Evolutionary conservation across 2,888 invertebrate genomes (phyloP).

Genomic region (Sphinx pinastri): DNA sequence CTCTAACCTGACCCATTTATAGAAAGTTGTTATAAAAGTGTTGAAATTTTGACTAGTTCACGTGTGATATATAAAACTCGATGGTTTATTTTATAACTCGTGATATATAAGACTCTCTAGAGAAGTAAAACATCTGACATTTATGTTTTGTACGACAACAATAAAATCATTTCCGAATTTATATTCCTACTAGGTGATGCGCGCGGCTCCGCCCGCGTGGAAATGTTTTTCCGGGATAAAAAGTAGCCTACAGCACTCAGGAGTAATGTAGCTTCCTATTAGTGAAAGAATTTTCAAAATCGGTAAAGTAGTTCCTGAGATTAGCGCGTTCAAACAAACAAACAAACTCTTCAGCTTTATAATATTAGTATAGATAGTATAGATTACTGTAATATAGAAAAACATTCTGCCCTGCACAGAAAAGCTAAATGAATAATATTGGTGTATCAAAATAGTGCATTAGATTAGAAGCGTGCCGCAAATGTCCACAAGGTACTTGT

Average conservation of each 20-base stretch:
- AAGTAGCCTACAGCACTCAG: no score
- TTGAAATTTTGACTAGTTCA: conserved; percentile 37
- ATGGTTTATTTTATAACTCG: no score
- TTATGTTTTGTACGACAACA: neutral
- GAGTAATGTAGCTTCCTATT: no score
- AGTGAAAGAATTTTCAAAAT: no score
- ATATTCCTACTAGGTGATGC: neutral
- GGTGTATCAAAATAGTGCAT: conserved; percentile 4
- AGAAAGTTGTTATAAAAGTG: conserved; percentile 40
- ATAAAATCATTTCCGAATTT: neutral
- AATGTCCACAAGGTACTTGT: neutral
- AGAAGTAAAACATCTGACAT: conserved; percentile 30
- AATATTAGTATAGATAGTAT: no score
- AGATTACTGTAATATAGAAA: neutral
- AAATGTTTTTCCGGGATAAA: no score
- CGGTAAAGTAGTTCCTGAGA: no score
- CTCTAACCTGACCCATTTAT: conserved; percentile 51
- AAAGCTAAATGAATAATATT: neutral
- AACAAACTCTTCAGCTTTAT: no score
- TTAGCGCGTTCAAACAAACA: no score
- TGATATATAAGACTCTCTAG: conserved; percentile 25
- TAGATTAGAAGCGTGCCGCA: neutral
- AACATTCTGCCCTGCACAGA: neutral
- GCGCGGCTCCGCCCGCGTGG: no score
- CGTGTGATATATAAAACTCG: conserved; percentile 18